phyloP scores from a whole-genome alignment of 2,888 invertebrate species.

The Thera britannica region DNA sequence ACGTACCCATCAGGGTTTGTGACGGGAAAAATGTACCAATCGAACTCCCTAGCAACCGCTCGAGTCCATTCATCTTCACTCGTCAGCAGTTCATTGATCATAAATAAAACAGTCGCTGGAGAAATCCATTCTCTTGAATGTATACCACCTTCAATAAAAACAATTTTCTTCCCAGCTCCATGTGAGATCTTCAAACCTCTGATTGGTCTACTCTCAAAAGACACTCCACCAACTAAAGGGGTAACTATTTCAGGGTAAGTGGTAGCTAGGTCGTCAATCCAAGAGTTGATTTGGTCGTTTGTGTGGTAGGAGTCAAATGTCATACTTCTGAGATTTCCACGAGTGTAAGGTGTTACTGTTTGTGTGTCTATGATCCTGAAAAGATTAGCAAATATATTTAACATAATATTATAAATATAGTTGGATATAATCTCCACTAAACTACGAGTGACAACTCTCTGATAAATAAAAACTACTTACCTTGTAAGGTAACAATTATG shows the following conservation, averaged over 20 bases:
- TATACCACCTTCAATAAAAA: slow-evolving; percentile 82
- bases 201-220: slow-evolving; percentile 61
- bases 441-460: no score
- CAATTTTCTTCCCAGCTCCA: slow-evolving; percentile 54
- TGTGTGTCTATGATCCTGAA: slow-evolving; percentile 77
- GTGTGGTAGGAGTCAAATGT: slow-evolving; percentile 85
- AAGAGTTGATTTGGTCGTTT: slow-evolving; percentile 84
- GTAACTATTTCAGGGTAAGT: slow-evolving; percentile 78
- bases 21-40: slow-evolving; percentile 91
- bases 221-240: slow-evolving; percentile 71
- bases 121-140: slow-evolving; percentile 92
- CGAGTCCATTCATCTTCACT: slow-evolving; percentile 80
- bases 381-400: background rate
- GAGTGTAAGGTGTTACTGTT: slow-evolving; percentile 51
- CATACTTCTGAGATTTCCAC: slow-evolving; percentile 48
- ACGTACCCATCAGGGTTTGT: slow-evolving; percentile 90
- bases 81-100: slow-evolving; percentile 88
- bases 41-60: slow-evolving; percentile 86
- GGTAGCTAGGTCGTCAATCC: slow-evolving; percentile 80
- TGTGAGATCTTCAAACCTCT: slow-evolving; percentile 73
- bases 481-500: no score
- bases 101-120: slow-evolving; percentile 86
- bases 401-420: no score
- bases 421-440: no score
- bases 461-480: no score